phyloP scores from a whole-genome alignment of 2,797 vertebrate species.

The Arctocebus calabarensis region DNA sequence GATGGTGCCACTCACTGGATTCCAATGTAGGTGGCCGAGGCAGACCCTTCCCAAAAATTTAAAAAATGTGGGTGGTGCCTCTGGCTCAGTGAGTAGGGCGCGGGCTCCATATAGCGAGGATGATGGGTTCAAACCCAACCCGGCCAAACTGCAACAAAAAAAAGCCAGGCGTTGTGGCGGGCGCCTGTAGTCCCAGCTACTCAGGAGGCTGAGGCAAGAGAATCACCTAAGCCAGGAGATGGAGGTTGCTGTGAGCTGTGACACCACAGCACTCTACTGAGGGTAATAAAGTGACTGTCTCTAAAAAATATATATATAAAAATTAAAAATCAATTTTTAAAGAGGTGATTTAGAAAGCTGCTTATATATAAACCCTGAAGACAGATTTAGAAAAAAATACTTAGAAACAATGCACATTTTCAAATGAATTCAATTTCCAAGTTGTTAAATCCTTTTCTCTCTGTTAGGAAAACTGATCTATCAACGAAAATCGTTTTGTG shows the following conservation, averaged over 20 bases:
- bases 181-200: too few relatives aligned
- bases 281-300: too few relatives aligned
- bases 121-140: too few relatives aligned
- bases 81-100: too few relatives aligned
- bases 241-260: too few relatives aligned
- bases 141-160: too few relatives aligned
- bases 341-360: background rate
- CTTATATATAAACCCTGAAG: background rate
- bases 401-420: background rate
- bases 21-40: background rate
- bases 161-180: too few relatives aligned
- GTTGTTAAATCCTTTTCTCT: background rate
- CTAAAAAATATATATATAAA: background rate
- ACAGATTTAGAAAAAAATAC: background rate
- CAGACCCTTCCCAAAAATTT: background rate
- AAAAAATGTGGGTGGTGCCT: background rate
- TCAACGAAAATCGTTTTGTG: background rate
- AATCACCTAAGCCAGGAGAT: too few relatives aligned
- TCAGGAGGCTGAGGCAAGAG: too few relatives aligned
- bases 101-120: too few relatives aligned
- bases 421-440: background rate
- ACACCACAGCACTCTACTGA: too few relatives aligned
- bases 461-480: background rate
- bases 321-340: background rate
- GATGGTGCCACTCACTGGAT: background rate